Percentiles rank a stretch among this genome's conserved stretches.
Conservation (phyloP, 2,888 invertebrate genomes). For the Vandiemenella viatica region DNA sequence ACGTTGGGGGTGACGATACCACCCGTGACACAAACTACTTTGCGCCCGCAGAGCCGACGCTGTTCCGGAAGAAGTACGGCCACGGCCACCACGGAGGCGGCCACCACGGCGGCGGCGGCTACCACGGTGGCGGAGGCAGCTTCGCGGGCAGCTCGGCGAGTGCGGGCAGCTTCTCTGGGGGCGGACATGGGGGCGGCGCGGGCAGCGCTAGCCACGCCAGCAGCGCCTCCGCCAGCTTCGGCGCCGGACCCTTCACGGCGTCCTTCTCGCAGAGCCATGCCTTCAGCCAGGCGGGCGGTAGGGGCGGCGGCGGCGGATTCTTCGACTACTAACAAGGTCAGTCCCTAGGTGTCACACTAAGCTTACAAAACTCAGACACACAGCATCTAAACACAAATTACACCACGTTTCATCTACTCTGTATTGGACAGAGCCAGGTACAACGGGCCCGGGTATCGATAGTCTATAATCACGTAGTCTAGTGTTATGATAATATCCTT, state of each 20-base stretch:
- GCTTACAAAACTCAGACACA: no score
- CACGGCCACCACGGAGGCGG: not conserved
- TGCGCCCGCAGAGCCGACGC: no score
- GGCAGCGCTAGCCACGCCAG: not conserved
- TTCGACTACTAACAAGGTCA: not conserved
- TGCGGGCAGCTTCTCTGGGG: not conserved
- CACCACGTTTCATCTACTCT: no score
- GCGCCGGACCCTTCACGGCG: not conserved
- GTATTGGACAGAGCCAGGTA: no score
- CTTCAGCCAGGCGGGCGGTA: not conserved
- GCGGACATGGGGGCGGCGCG: not conserved
- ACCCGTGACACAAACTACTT: no score
- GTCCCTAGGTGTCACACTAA: no score
- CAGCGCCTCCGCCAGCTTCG: not conserved
- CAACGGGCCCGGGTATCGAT: no score
- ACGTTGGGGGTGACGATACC: no score
- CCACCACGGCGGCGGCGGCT: not conserved
- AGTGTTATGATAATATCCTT: no score
- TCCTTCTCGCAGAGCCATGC: constrained; percentile 3
- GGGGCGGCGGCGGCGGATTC: not conserved
- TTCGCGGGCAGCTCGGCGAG: constrained; percentile 1
- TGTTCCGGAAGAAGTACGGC: no score
- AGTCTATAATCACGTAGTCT: no score
- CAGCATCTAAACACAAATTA: no score
- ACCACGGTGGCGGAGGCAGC: not conserved